These are phyloP conservation scores for Gila orcuttii DNA, from an alignment of 2,113 vertebrate genomes.

Conservation along the genomic window DNA sequence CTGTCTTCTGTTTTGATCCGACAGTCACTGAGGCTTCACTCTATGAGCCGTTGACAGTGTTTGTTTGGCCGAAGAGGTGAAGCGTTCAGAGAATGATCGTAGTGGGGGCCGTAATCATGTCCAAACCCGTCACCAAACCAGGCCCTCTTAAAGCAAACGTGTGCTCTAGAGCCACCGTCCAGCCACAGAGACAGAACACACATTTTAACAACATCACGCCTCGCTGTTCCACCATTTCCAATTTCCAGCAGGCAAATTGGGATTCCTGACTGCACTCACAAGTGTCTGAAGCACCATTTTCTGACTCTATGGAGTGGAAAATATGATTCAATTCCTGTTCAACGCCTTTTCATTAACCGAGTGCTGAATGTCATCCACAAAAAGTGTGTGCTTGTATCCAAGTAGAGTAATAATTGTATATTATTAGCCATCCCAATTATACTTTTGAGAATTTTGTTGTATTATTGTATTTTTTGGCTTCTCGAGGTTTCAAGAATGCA, in stretches of 20 bases:
- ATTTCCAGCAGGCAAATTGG: constrained; percentile 76
- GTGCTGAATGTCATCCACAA: constrained; percentile 68
- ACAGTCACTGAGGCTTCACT: neutral
- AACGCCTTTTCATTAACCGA: constrained; percentile 78
- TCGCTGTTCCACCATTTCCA: constrained; percentile 72
- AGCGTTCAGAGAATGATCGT: constrained; percentile 12
- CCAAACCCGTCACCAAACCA: constrained; percentile 39
- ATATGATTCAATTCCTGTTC: constrained; percentile 78
- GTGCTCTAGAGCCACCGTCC: constrained; percentile 41
- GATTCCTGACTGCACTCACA: constrained; percentile 72
- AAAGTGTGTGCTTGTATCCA: constrained; percentile 72
- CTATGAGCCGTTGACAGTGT: neutral
- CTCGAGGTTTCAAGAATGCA: constrained; percentile 42
- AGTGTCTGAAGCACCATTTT: constrained; percentile 79
- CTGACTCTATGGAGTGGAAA: constrained; percentile 79
- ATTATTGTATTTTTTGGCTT: constrained; percentile 54
- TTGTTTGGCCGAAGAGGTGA: constrained; percentile 21
- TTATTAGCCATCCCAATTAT: constrained; percentile 71
- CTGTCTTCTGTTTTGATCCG: neutral
- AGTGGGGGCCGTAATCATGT: constrained; percentile 49
- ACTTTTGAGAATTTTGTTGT: constrained; percentile 61
- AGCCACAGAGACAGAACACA: constrained; percentile 34
- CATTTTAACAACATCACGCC: constrained; percentile 67
- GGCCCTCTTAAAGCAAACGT: constrained; percentile 48
- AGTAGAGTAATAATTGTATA: constrained; percentile 71